Evolutionary conservation across 2,113 vertebrate genomes (phyloP), one percentile per base, ranked within the genome.

Genomic region (Toxotes jaculatrix): DNA sequence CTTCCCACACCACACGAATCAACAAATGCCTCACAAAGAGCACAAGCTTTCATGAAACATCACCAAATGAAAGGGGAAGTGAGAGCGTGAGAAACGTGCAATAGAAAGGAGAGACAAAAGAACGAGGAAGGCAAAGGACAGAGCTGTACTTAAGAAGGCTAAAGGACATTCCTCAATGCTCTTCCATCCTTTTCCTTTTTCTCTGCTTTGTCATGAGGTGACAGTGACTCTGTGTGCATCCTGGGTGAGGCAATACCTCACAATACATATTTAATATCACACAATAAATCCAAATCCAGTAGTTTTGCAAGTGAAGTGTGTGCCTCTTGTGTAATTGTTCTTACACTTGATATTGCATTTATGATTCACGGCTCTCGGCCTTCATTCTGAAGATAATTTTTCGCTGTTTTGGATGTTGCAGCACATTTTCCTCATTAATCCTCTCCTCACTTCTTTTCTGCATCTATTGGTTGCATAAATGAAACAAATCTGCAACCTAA

Each of bases 11-110:
- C 49, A 64, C 59, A 63, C 64, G 78, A 69, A 72, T 74, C n/a
- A 64, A 71, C 66, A 43, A 53, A 76, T 13, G 70, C 53, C 36
- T 67, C 11, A 19, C 36, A 17, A 9, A 43, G 63, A 77, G 72
- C 36, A 42, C 3, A 51, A 79, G 61, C 49, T 65, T 82, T 55
- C 7, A 3, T 40, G 38, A 83, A 81, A 67, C 47, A 60, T 43
- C 53, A 56, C 5, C 47, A 45, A 63, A 23, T 71, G 47, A 86
- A 81, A 79, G 43, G 74, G 66, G 69, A 66, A 43, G 70, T 5
- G 68, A 88, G 85, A 82, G 83, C 65, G 36, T 91, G 88, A 90
- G 89, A 90, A 88, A 82, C 51, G 51, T 0, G 32, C 55, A 53
- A 53, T 53, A 72, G 69, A 71, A 62, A 72, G 40, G 49, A 47